These are phyloP conservation scores for Torymus texanus DNA, from an alignment of 2,888 invertebrate genomes.

Conservation along the genomic window DNA sequence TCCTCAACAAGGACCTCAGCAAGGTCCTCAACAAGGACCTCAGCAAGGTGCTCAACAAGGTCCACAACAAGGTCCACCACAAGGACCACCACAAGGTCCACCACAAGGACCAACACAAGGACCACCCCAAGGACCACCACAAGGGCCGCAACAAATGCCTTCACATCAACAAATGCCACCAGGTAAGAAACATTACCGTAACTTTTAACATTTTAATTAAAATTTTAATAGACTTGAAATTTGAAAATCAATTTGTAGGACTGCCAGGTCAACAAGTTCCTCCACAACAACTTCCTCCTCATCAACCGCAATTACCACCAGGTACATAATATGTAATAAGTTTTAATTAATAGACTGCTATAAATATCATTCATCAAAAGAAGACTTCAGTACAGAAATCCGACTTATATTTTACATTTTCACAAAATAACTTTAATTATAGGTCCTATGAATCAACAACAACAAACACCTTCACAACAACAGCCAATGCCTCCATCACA, in stretches of 20 bases:
- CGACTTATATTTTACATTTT: neutral
- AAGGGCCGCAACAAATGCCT: conserved; percentile 59
- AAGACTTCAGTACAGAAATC: neutral
- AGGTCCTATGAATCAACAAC: conserved; percentile 58
- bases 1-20: too few relatives aligned
- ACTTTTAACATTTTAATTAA: neutral
- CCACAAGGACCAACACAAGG: conserved; percentile 51
- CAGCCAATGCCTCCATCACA: conserved; percentile 61
- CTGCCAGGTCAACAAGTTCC: conserved; percentile 14
- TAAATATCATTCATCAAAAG: neutral
- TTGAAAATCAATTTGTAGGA: conserved; percentile 10
- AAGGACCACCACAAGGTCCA: conserved; percentile 66
- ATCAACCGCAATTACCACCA: conserved; percentile 43
- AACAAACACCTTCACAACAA: conserved; percentile 66
- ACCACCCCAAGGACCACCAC: conserved; percentile 65
- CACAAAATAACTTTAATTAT: conserved; percentile 3
- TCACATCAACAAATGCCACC: conserved; percentile 43
- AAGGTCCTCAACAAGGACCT: conserved; percentile 61
- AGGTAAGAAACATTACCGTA: conserved; percentile 11
- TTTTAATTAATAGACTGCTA: neutral
- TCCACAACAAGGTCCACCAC: conserved; percentile 54
- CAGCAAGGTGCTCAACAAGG: conserved; percentile 64
- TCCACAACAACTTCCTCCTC: conserved; percentile 41
- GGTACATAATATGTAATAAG: conserved; percentile 12
- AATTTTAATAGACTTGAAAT: neutral